Evolutionary conservation across 2,888 invertebrate species (phyloP).

Genomic region (Caenorhabditis sp.): DNA sequence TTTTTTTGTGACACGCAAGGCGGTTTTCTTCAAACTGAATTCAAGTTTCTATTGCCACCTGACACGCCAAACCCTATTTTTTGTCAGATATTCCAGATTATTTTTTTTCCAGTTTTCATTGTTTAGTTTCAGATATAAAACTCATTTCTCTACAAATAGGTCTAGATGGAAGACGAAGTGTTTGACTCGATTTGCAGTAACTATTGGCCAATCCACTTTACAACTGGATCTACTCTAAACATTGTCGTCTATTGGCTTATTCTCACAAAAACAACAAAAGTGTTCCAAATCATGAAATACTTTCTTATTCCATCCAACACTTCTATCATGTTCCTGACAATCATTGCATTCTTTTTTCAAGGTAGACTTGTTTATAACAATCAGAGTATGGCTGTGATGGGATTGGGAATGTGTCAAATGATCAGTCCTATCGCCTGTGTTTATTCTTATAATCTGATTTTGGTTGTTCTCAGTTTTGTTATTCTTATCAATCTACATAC

Average conservation of each 20-base stretch:
- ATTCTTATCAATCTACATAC: conserved; percentile 18
- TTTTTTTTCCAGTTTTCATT: too few relatives aligned
- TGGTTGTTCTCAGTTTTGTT: background rate
- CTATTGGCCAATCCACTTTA: too few relatives aligned
- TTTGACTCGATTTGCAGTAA: background rate
- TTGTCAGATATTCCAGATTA: too few relatives aligned
- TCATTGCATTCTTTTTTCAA: background rate
- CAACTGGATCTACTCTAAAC: too few relatives aligned
- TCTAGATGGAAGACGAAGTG: background rate
- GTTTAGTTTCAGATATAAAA: too few relatives aligned
- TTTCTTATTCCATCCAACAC: background rate
- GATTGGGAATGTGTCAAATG: background rate
- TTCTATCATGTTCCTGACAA: background rate
- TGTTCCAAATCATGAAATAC: background rate
- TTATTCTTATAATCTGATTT: background rate
- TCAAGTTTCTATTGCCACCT: too few relatives aligned
- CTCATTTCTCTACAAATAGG: too few relatives aligned
- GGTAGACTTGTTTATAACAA: background rate
- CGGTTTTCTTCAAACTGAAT: too few relatives aligned
- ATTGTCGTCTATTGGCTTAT: too few relatives aligned
- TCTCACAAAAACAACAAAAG: background rate
- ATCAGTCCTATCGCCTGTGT: background rate
- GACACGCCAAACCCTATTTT: too few relatives aligned
- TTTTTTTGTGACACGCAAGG: too few relatives aligned
- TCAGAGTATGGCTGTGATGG: background rate